phyloP scores from a whole-genome alignment of 2,113 vertebrate species.

The Tenebrosternarchus preto region DNA sequence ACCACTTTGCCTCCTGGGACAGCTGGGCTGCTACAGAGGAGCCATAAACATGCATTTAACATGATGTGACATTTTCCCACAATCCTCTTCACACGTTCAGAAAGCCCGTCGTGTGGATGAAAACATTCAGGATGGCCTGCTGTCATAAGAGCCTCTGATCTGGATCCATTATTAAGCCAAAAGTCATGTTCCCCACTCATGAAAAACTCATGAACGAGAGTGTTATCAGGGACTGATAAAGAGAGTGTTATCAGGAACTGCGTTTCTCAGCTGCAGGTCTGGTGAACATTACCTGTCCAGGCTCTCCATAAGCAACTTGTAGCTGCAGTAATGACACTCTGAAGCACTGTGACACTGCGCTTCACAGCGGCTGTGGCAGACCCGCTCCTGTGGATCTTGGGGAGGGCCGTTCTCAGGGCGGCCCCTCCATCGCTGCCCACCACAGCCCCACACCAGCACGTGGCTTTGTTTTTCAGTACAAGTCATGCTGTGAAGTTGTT shows the following conservation, averaged over 20 bases:
- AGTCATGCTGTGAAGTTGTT: slow-evolving; percentile 60
- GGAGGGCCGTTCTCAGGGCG: slow-evolving; percentile 10
- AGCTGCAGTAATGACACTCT: slow-evolving; percentile 35
- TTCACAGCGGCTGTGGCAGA: slow-evolving; percentile 63
- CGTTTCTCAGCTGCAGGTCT: slow-evolving; percentile 25
- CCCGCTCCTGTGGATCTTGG: slow-evolving; percentile 64
- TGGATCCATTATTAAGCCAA: slow-evolving; percentile 38
- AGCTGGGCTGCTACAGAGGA: slow-evolving; percentile 16
- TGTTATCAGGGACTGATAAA: slow-evolving; percentile 24
- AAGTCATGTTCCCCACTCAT: slow-evolving; percentile 26
- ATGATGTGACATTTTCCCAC: slow-evolving; percentile 31
- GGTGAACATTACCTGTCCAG: slow-evolving; percentile 28
- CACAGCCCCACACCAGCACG: slow-evolving; percentile 63
- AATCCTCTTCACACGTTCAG: slow-evolving; percentile 30
- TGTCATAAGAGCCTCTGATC: slow-evolving; percentile 22
- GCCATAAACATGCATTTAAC: slow-evolving; percentile 14
- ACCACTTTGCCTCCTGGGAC: background rate
- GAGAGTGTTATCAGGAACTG: slow-evolving; percentile 7
- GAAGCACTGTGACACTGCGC: slow-evolving; percentile 36
- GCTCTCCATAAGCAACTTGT: slow-evolving; percentile 32
- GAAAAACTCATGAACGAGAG: slow-evolving; percentile 14
- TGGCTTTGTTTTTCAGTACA: slow-evolving; percentile 41
- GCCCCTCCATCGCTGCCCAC: slow-evolving; percentile 59
- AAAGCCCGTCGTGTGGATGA: slow-evolving; percentile 33
- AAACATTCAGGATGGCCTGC: slow-evolving; percentile 25